phyloP scores from a whole-genome alignment of 2,797 vertebrate species.

The Sebastiscus albofasciatus region DNA sequence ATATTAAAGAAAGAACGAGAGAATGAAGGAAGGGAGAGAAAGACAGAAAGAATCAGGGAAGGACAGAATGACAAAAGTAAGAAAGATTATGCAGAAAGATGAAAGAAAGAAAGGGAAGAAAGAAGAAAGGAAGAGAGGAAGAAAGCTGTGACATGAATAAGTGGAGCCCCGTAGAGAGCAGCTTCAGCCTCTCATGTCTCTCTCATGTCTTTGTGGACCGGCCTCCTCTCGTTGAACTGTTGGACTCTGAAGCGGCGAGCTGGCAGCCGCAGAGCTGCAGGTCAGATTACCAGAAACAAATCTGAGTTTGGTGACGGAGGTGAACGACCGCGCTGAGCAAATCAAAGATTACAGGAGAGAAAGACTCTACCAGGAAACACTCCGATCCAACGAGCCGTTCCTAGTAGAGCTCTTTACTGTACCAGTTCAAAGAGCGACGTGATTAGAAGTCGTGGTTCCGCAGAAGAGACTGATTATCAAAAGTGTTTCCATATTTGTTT shows the following conservation, averaged over 20 bases:
- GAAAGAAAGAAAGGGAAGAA: neutral
- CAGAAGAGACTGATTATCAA: neutral
- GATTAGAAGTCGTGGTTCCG: conserved; percentile 4
- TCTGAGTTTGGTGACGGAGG: conserved; percentile 49
- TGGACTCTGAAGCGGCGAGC: neutral
- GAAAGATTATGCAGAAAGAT: neutral
- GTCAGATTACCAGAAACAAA: conserved; percentile 54
- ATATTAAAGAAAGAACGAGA: neutral
- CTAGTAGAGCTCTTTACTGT: too few species aligned
- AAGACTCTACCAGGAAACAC: neutral
- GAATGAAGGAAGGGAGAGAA: neutral
- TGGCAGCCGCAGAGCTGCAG: conserved; percentile 36
- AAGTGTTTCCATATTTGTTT: conserved; percentile 20
- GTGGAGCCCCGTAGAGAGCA: neutral
- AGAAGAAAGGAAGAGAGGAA: neutral
- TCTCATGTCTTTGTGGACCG: neutral
- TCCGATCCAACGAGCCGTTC: neutral
- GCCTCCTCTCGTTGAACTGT: conserved; percentile 1
- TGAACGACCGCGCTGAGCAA: conserved; percentile 55
- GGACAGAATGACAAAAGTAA: neutral
- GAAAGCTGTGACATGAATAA: neutral
- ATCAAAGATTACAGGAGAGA: conserved; percentile 32
- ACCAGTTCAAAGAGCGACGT: conserved; percentile 12
- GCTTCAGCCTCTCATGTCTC: neutral
- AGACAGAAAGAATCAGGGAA: neutral